phyloP scores from a whole-genome alignment of 2,113 vertebrate species.

The Protomyctophum bolini region DNA sequence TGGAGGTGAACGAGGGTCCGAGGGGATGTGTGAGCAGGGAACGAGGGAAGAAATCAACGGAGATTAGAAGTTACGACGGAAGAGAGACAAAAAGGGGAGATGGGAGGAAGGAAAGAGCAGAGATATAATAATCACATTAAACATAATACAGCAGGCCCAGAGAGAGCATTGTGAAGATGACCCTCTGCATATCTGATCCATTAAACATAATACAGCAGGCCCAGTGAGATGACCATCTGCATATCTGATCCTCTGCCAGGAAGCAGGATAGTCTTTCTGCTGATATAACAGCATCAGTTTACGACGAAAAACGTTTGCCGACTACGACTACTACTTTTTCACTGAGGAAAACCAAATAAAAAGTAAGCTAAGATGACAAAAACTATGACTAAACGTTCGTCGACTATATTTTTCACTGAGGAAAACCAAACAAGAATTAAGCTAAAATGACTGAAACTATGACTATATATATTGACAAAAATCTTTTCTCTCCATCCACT shows the following conservation, averaged over 20 bases:
- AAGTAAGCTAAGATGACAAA: no score
- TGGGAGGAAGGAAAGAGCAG: slow-evolving; percentile 4
- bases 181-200: slow-evolving; percentile 35
- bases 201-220: slow-evolving; percentile 8
- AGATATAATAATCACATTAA: slow-evolving; percentile 11
- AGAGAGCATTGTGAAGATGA: slow-evolving; percentile 16
- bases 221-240: slow-evolving; percentile 39
- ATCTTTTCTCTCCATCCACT: no score
- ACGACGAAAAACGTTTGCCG: no score
- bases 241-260: slow-evolving; percentile 12
- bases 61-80: background rate
- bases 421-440: no score
- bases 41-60: background rate
- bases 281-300: no score
- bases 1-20: background rate
- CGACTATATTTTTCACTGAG: no score
- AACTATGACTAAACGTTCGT: no score
- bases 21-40: background rate
- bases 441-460: no score
- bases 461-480: no score
- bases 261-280: background rate
- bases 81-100: background rate
- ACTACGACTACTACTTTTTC: no score
- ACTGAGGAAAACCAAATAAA: no score
- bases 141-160: background rate